These are phyloP conservation scores for Tricholaema leucomelas DNA, from an alignment of 2,113 vertebrate species.

Conservation along the genomic window DNA sequence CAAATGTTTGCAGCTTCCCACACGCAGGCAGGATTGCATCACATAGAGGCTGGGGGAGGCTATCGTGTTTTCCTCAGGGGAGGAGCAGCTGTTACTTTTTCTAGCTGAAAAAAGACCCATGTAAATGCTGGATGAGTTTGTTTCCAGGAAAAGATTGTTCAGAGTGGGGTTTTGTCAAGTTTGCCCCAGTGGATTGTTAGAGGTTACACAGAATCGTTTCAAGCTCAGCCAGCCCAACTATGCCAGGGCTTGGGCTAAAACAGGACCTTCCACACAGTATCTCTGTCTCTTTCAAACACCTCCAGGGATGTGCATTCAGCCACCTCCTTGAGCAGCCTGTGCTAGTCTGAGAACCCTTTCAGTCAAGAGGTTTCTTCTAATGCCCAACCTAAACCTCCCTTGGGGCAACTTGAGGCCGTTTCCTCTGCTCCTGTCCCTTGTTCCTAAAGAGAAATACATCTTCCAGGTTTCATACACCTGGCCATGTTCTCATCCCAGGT, in stretches of 20 bases:
- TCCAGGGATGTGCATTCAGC: too few relatives aligned
- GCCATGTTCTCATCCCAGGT: background rate
- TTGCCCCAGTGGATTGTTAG: background rate
- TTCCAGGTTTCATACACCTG: background rate
- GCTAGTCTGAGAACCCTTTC: too few relatives aligned
- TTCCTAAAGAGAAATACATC: background rate
- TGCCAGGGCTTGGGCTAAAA: too few relatives aligned
- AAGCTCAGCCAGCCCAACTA: too few relatives aligned
- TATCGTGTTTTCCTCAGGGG: conserved; percentile 73
- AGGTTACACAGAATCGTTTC: background rate
- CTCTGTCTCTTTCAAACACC: too few relatives aligned
- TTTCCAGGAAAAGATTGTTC: background rate
- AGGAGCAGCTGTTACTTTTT: conserved; percentile 72
- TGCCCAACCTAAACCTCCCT: too few relatives aligned
- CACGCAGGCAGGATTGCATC: conserved; percentile 70
- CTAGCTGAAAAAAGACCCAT: conserved; percentile 13
- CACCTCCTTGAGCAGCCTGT: too few relatives aligned
- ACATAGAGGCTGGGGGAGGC: conserved; percentile 69
- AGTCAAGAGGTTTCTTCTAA: too few relatives aligned
- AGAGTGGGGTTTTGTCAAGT: background rate
- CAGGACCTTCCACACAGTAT: too few relatives aligned
- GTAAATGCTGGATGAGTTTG: background rate
- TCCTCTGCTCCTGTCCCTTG: too few relatives aligned
- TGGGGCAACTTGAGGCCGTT: too few relatives aligned
- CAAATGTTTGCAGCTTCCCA: conserved; percentile 75